A percentile compares a stretch with the other conserved stretches of the same genome.
phyloP scores from a whole-genome alignment of 2,797 vertebrate species.

The Trichosurus vulpecula region DNA sequence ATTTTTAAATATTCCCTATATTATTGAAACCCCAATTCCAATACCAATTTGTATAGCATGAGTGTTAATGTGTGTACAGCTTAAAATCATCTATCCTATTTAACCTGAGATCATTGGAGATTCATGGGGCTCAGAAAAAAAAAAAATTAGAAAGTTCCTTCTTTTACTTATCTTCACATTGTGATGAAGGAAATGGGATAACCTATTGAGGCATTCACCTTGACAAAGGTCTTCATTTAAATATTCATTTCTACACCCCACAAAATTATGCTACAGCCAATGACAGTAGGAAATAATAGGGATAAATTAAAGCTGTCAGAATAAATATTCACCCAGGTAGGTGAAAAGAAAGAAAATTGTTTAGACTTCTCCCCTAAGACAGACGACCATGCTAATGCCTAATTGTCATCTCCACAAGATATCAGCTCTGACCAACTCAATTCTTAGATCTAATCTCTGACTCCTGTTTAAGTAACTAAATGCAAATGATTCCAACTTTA shows the following conservation, averaged over 20 bases:
- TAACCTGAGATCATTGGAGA: not conserved
- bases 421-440: not conserved
- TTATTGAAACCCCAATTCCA: not conserved
- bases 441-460: not conserved
- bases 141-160: not conserved
- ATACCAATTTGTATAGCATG: not conserved
- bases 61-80: not conserved
- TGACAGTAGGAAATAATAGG: not conserved
- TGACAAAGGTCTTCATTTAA: not conserved
- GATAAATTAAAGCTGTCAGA: not conserved
- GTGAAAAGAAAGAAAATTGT: constrained; percentile 20
- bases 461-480: not conserved
- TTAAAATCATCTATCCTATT: not conserved
- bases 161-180: not conserved
- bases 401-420: not conserved
- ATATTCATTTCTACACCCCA: not conserved
- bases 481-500: not conserved
- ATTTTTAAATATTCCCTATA: not conserved
- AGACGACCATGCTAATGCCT: not conserved
- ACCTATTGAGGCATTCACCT: not conserved
- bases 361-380: constrained; percentile 11
- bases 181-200: not conserved
- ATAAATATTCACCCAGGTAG: not conserved
- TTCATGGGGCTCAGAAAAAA: not conserved
- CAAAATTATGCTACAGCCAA: constrained; percentile 17